Base-by-base conservation (phyloP, 2,888 invertebrate genomes). In the Tupiocoris notatus region DNA sequence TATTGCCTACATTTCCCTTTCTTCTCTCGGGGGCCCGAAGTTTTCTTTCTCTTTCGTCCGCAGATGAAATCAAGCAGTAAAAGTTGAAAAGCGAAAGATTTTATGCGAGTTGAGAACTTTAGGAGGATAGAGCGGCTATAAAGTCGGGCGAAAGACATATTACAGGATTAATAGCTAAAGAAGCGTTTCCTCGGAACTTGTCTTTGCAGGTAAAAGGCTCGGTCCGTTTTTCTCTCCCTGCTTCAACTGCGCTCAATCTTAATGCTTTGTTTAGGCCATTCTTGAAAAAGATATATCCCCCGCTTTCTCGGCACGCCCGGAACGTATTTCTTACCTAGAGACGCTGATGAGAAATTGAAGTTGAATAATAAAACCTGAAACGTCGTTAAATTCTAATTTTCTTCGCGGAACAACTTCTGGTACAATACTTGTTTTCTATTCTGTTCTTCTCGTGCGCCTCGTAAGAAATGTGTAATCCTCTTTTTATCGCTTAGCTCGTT, bases 61-160 rank as follows among this genome's bases (percentile, higher is more conserved):
- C 39, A 73, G 73, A 73, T 62, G 73, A 73, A 73, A 73, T 73
- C 73, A 73, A 73, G 73, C 73, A 73, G 73, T 73, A 73, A 73
- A 73, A 73, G 73, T 73, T 73, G 73, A 73, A 73, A 73, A 73
- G 73, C 62, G 73, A 62, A 62, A 73, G 73, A 73, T 73, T 73
- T 73, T 73, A 73, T 73, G 73, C 24, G 73, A 73, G 73, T 73
- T 73, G 22, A 54, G 62, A 73, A 61, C 39, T 73, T 63, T 54
- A 63, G 73, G 63, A 18, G 22, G 73, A 17, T 22, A 62, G 73
- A 20, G 21, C 63, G 63, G 59, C 59, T 59, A 59, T 73, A 73
- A 73, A 73, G 73, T 62, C 73, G 67, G 63, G 39, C n/a, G 58
- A 62, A 73, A 73, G 73, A 73, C 73, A 73, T 73, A 73, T 73